phyloP scores from a whole-genome alignment of 2,113 vertebrate species.

The Callipepla squamata region DNA sequence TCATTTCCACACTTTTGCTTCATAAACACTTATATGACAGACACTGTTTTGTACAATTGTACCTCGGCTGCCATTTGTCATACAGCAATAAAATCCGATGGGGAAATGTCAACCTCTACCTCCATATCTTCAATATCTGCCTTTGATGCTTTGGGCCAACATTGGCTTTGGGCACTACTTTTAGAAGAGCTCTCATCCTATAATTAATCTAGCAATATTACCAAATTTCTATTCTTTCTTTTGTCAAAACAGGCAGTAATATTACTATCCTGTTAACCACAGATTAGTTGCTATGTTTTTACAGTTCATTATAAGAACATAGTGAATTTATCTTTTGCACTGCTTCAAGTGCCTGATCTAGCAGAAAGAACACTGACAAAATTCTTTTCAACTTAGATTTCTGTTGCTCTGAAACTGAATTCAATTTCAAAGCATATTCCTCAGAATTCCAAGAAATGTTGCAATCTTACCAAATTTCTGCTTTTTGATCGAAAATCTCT shows the following conservation, averaged over 20 bases:
- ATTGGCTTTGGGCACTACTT: too few relatives aligned
- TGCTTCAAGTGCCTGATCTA: background rate
- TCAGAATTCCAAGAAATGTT: background rate
- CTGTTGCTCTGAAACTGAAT: background rate
- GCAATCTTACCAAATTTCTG: background rate
- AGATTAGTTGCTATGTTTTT: background rate
- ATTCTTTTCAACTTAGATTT: background rate
- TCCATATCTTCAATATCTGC: too few relatives aligned
- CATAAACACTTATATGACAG: too few relatives aligned
- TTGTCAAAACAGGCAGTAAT: background rate
- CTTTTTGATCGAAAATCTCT: background rate
- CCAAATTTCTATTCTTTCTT: background rate
- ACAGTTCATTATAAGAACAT: background rate
- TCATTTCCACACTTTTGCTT: too few relatives aligned
- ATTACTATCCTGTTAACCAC: background rate
- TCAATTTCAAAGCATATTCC: background rate
- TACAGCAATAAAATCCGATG: too few relatives aligned
- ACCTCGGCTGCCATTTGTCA: too few relatives aligned
- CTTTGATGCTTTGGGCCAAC: too few relatives aligned
- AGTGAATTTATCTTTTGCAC: background rate
- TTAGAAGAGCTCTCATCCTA: background rate
- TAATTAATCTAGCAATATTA: conserved; percentile 14
- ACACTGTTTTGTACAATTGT: too few relatives aligned
- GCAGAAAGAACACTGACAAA: background rate
- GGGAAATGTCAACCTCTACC: too few relatives aligned